phyloP scores from a whole-genome alignment of 1,140 invertebrate genomes.

The Chrysoperla carnea region DNA sequence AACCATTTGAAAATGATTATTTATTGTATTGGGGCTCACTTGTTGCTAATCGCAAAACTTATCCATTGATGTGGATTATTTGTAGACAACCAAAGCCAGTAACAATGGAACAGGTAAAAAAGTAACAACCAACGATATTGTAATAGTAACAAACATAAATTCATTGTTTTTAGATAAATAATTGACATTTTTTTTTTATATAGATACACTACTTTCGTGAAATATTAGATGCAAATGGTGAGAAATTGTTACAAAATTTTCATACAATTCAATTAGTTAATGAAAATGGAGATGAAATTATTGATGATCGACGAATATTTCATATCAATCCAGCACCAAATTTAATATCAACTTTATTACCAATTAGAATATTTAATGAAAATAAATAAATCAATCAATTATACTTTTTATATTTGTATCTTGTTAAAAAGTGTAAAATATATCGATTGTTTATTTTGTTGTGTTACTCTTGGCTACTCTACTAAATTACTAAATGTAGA shows the following conservation, averaged over 20 bases:
- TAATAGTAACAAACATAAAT: background rate
- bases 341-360: no score
- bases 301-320: slow-evolving; percentile 10
- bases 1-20: slow-evolving; percentile 34
- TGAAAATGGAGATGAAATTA: background rate
- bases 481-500: no score
- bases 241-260: slow-evolving; percentile 16
- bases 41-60: slow-evolving; percentile 12
- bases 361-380: no score
- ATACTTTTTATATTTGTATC: no score
- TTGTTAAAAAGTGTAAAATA: no score
- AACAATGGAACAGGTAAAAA: slow-evolving; percentile 17
- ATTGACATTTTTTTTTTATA: slow-evolving; percentile 5
- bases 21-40: slow-evolving; percentile 51
- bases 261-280: slow-evolving; percentile 8
- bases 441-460: no score
- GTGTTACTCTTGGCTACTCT: no score
- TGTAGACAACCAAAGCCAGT: slow-evolving; percentile 16
- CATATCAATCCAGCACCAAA: slow-evolving; percentile 14
- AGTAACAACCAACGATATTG: no score
- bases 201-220: slow-evolving; percentile 16
- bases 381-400: no score
- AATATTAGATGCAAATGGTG: slow-evolving; percentile 13
- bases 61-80: slow-evolving; percentile 20
- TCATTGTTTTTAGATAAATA: background rate